Percentiles rank a stretch among this genome's conserved stretches.
Conservation (phyloP, 2,797 vertebrate genomes). For the Sarcoramphus papa region DNA sequence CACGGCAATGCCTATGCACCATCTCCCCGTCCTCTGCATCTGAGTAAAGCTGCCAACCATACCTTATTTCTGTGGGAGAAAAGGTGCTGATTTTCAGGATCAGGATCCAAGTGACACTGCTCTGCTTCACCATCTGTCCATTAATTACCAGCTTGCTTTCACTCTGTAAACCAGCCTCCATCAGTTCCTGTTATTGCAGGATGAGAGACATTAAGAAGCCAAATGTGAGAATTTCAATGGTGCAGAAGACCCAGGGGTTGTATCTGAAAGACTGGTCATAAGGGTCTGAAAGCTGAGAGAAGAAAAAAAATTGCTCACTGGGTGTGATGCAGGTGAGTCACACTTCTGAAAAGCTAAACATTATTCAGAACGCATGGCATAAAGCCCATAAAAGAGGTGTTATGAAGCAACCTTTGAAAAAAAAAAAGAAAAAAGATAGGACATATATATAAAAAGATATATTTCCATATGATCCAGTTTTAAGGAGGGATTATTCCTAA, state of each 20-base stretch:
- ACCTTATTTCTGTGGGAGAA: background rate
- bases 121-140: background rate
- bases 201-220: background rate
- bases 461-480: background rate
- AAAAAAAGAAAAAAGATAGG: background rate
- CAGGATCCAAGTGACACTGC: background rate
- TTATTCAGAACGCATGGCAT: background rate
- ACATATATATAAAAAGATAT: background rate
- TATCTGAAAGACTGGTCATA: background rate
- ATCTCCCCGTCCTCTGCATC: background rate
- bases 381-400: background rate
- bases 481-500: background rate
- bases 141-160: background rate
- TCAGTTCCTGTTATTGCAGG: background rate
- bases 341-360: background rate
- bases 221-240: background rate
- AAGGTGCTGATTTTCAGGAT: background rate
- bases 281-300: background rate
- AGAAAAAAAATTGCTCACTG: background rate
- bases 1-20: background rate
- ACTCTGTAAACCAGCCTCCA: background rate
- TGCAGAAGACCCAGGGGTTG: background rate
- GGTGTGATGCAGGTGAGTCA: background rate
- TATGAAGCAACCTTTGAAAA: background rate
- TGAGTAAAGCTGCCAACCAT: background rate